Conservation (phyloP, 2,113 vertebrate genomes). For the Callipepla californica region DNA sequence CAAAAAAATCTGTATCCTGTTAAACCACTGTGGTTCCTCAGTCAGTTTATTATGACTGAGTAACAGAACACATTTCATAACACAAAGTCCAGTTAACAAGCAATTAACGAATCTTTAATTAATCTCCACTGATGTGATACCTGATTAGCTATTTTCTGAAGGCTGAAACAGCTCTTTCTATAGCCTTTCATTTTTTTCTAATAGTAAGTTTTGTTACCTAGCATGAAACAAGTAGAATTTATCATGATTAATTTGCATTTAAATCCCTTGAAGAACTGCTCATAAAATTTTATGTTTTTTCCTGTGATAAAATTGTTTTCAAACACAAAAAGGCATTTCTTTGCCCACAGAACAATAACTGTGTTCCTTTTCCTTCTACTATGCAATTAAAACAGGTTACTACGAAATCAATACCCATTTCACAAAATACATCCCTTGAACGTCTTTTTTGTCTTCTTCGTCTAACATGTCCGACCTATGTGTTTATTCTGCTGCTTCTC, state of each 20-base stretch:
- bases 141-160: constrained; percentile 21
- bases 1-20: background rate
- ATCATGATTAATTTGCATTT: constrained; percentile 50
- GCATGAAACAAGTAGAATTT: constrained; percentile 8
- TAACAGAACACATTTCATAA: background rate
- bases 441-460: constrained; percentile 23
- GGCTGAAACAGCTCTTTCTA: background rate
- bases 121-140: background rate
- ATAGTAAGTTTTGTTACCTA: background rate
- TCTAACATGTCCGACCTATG: background rate
- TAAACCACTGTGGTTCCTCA: background rate
- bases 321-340: constrained; percentile 31
- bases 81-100: constrained; percentile 19
- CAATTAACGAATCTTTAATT: constrained; percentile 44
- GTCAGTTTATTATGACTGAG: background rate
- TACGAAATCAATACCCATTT: constrained; percentile 55
- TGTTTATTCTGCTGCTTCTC: constrained; percentile 24
- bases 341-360: constrained; percentile 18
- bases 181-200: constrained; percentile 33
- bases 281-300: background rate
- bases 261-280: constrained; percentile 36
- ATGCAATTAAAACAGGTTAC: constrained; percentile 48
- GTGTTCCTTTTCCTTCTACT: constrained; percentile 31
- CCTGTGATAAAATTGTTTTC: background rate
- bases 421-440: background rate